Percentiles rank a stretch among this genome's conserved stretches.
phyloP scores from a whole-genome alignment of 1,140 invertebrate genomes.

The Colletes gigas region DNA sequence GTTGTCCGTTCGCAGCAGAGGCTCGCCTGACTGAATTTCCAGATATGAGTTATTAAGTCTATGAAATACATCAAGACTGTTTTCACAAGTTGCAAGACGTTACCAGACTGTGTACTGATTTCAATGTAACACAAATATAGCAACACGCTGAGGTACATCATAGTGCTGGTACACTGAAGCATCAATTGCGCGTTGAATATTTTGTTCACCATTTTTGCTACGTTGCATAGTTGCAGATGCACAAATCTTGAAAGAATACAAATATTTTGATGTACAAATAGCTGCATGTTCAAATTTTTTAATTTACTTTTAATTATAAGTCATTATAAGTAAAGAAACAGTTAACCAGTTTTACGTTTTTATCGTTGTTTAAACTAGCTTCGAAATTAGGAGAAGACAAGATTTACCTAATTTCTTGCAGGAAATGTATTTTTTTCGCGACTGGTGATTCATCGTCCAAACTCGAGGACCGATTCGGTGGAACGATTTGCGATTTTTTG shows the following conservation, averaged over 20 bases:
- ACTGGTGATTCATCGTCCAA: not conserved
- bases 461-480: accelerated
- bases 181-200: constrained; percentile 27
- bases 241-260: constrained; percentile 33
- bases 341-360: too few relatives aligned
- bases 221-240: constrained; percentile 44
- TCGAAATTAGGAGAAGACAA: too few relatives aligned
- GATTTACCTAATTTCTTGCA: constrained; percentile 16
- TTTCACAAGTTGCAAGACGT: too few relatives aligned
- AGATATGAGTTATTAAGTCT: accelerated
- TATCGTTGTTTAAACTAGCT: too few relatives aligned
- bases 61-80: accelerated
- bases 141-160: not conserved
- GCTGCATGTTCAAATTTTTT: too few relatives aligned
- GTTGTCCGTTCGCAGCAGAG: constrained; percentile 16
- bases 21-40: constrained; percentile 2
- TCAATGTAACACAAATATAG: constrained; percentile 18
- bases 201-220: constrained; percentile 17
- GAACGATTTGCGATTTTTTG: not conserved
- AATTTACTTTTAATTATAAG: too few relatives aligned
- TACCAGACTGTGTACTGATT: too few relatives aligned
- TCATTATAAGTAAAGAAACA: too few relatives aligned
- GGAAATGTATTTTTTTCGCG: not conserved
- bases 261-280: too few relatives aligned
- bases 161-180: not conserved